These are phyloP conservation scores for Ischnura elegans DNA, from an alignment of 2,888 invertebrate genomes.

Conservation along the genomic window DNA sequence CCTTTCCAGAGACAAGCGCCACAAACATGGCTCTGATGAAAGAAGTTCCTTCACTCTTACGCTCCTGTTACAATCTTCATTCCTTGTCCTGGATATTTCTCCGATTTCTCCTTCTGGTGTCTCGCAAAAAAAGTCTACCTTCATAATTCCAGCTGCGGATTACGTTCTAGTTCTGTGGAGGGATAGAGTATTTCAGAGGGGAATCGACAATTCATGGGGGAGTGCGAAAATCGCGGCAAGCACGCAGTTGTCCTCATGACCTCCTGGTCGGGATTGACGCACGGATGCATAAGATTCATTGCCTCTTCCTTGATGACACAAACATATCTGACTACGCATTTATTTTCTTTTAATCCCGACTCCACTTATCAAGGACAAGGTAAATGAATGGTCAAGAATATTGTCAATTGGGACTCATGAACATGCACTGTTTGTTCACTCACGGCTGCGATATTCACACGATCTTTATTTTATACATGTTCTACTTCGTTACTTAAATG, in stretches of 20 bases:
- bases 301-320: too few relatives aligned
- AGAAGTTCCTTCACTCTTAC: constrained; percentile 23
- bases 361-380: background rate
- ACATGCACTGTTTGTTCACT: too few relatives aligned
- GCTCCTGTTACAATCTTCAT: background rate
- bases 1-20: background rate
- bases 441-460: too few relatives aligned
- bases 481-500: too few relatives aligned
- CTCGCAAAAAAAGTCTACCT: background rate
- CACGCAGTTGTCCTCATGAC: background rate
- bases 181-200: background rate
- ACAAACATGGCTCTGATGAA: background rate
- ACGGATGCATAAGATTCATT: background rate
- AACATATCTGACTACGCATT: too few relatives aligned
- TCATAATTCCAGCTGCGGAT: background rate
- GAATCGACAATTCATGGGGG: background rate
- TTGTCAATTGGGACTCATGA: background rate
- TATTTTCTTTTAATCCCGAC: background rate
- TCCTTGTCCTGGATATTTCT: constrained; percentile 21
- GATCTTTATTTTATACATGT: too few relatives aligned
- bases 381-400: background rate
- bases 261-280: background rate
- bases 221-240: too few relatives aligned
- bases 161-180: background rate
- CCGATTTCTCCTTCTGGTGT: background rate